Evolutionary conservation across 1,140 invertebrate species (phyloP).

Genomic region (Bradysia coprophila): DNA sequence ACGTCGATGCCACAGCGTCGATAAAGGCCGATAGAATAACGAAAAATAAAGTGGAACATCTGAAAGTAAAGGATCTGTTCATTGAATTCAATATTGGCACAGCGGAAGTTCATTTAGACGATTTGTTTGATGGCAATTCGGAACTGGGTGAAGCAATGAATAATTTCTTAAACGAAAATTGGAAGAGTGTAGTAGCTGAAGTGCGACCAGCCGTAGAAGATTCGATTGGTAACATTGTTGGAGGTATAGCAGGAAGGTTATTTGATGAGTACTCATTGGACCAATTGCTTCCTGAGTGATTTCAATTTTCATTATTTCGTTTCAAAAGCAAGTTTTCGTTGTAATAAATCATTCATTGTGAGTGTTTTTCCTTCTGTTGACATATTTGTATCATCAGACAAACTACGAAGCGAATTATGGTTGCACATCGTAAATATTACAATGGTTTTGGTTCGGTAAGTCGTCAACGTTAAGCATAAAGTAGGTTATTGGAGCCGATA

Average conservation of each 20-base stretch:
- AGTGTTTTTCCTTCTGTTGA: too few species aligned
- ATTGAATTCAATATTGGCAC: slow-evolving; percentile 38
- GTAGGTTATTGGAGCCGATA: too few species aligned
- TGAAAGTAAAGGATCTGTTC: slow-evolving; percentile 37
- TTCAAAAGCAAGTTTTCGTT: too few species aligned
- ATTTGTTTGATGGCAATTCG: slow-evolving; percentile 48
- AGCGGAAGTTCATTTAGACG: slow-evolving; percentile 38
- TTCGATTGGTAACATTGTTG: slow-evolving; percentile 29
- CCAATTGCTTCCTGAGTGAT: background rate
- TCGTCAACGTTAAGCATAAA: too few species aligned
- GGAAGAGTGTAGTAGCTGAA: slow-evolving; percentile 31
- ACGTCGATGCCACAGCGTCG: slow-evolving; percentile 37
- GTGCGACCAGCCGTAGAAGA: slow-evolving; percentile 34
- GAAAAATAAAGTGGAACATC: slow-evolving; percentile 26
- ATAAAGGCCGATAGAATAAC: slow-evolving; percentile 26
- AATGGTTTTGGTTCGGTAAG: too few species aligned
- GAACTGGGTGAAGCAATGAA: slow-evolving; percentile 40
- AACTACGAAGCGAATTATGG: too few species aligned
- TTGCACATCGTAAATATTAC: too few species aligned
- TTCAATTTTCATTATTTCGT: background rate
- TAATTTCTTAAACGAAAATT: slow-evolving; percentile 38
- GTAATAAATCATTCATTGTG: too few species aligned
- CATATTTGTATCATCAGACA: too few species aligned
- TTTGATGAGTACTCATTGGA: slow-evolving; percentile 6
- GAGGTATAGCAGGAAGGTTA: slow-evolving; percentile 33